Base-by-base conservation (phyloP, 1,140 invertebrate genomes). In the Aradophagus sp. region DNA sequence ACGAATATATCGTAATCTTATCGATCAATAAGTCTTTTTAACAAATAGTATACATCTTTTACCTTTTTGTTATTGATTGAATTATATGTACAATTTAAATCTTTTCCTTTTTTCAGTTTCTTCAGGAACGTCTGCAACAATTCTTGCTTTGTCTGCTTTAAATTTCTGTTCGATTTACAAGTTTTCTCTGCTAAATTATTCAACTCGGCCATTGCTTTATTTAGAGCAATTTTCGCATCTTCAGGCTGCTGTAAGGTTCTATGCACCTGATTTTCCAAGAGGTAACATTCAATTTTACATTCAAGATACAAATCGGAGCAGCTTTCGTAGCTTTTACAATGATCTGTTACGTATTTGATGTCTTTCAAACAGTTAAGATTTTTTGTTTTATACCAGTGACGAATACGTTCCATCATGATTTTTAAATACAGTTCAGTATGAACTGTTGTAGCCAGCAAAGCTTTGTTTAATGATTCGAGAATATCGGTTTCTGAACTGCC, bases 261-360 rank as follows among this genome's bases (percentile, higher is more conserved):
- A 11, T 55, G 50, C 16, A 77, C 76, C 26, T 84, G 76, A 5
- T 38, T 62, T 32, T 76, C 70, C 13, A 86, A 23, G 5, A 77
- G 27, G 15, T 71, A 20, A 41, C 70, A 79, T 16, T 79, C 73
- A 3, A 78, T 73, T 45, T 71, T 76, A 27, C 50, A 65, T 27
- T 82, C 73, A 5, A 53, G 52, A 2, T 53, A 67, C 53, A 70
- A 50, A 20, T 61, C 52, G 7, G 14, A 10, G 5, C 27, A 55
- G 11, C 77, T 69, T 5, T 29, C n/a, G n/a, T 70, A 34, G n/a
- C 61, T 7, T 41, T 71, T 8, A 26, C 2, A 35, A n/a, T 65
- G 44, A 34, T 52, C 45, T 8, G 61, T 56, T n/a, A 39, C 2
- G 17, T 27, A 27, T 27, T 26, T 6, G n/a, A 38, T 17, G 12